phyloP scores from a whole-genome alignment of 1,140 invertebrate genomes.

The Pinna nobilis region DNA sequence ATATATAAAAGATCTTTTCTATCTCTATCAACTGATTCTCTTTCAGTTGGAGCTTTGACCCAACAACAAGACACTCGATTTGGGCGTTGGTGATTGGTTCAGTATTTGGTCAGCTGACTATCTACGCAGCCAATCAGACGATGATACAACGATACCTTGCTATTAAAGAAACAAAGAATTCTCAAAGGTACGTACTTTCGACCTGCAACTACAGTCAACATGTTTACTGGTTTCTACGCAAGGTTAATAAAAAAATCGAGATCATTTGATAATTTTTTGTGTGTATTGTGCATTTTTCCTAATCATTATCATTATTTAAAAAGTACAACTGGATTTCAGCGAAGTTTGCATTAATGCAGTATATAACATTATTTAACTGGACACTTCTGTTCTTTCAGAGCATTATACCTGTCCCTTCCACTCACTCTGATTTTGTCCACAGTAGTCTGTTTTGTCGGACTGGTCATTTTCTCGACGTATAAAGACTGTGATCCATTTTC shows the following conservation, averaged over 20 bases:
- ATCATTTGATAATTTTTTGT: no score
- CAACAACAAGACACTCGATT: constrained; percentile 53
- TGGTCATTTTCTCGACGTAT: constrained; percentile 89
- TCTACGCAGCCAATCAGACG: constrained; percentile 94
- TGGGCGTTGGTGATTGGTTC: constrained; percentile 77
- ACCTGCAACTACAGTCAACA: neutral
- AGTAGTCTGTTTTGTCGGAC: constrained; percentile 78
- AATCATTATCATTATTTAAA: no score
- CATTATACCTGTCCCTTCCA: constrained; percentile 79
- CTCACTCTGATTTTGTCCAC: constrained; percentile 85
- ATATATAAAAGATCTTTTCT: no score
- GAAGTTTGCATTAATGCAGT: no score
- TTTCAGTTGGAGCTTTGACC: constrained; percentile 49
- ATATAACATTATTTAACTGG: neutral
- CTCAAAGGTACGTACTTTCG: constrained; percentile 41
- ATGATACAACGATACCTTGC: constrained; percentile 85
- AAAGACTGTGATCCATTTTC: constrained; percentile 86
- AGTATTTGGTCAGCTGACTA: constrained; percentile 90
- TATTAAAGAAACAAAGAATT: constrained; percentile 51
- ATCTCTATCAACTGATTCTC: no score
- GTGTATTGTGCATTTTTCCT: no score
- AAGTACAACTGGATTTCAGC: no score
- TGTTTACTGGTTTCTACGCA: neutral
- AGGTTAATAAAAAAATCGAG: no score
- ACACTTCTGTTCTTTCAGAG: constrained; percentile 39